phyloP scores from a whole-genome alignment of 1,140 invertebrate genomes.

The Zaprionus capensis region DNA sequence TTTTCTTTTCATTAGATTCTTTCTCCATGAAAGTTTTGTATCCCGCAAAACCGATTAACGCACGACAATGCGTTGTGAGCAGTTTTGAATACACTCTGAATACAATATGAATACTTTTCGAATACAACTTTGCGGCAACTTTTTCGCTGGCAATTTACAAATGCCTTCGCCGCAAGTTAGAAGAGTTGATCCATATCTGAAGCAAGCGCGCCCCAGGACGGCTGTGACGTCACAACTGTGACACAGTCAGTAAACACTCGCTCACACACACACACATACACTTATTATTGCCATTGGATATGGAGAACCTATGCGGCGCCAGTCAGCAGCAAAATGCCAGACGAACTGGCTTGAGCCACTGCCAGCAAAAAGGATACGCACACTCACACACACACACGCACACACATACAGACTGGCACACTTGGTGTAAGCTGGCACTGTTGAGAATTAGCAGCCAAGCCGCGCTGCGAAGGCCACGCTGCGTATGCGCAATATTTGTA shows the following conservation, averaged over 20 bases:
- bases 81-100: neutral
- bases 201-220: conserved; percentile 6
- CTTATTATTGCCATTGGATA: conserved; percentile 4
- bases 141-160: neutral
- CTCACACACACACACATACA: conserved; percentile 10
- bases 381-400: conserved; percentile 15
- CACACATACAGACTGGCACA: conserved; percentile 10
- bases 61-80: neutral
- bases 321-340: conserved; percentile 31
- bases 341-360: conserved; percentile 43
- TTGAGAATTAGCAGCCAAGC: conserved; percentile 37
- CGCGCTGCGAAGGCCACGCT: conserved; percentile 36
- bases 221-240: conserved; percentile 45
- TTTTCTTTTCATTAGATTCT: neutral
- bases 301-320: conserved; percentile 38
- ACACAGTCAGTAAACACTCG: conserved; percentile 21
- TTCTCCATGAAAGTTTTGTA: neutral
- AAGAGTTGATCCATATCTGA: neutral
- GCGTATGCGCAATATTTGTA: conserved; percentile 48
- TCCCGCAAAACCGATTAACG: neutral
- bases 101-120: neutral
- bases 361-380: conserved; percentile 18
- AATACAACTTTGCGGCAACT: neutral
- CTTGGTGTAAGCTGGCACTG: conserved; percentile 27
- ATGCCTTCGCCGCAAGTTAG: neutral